Evolutionary conservation across 2,113 vertebrate species (phyloP), one percentile per base, ranked within the genome.

Genomic region (Sturnira hondurensis): DNA sequence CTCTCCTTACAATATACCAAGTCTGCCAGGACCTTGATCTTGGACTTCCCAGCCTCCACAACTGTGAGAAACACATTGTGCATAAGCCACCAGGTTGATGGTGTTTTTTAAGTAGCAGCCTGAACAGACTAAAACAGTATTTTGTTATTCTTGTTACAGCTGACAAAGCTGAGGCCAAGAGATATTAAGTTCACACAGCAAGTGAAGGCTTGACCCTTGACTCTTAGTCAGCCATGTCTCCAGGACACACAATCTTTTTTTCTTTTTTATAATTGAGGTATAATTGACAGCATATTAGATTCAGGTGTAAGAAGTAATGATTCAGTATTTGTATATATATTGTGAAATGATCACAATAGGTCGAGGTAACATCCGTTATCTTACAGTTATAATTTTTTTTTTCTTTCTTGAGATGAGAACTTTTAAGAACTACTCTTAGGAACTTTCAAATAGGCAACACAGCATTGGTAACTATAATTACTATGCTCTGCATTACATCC

Each of bases 1-100:
- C 31, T 33, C 63, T n/a, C 24, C 26, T 52, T 13, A 54, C 31
- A 15, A 26, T 19, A 19, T 19, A 4, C 1, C 0, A 7, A 11
- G 12, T 38, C 45, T 36, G 33, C 65, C 22, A 13, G 33, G 2
- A 2, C 16, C 82, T 47, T 36, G 36, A 31, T 5, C 74, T 71
- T 17, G 41, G 33, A 41, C 43, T 20, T 88, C 28, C 28, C 76
- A 24, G 41, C 19, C 47, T 68, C 61, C 31, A 7, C 31, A 56
- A 77, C 0, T 9, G 82, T 77, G 36, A 78, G 71, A 15, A 28
- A 63, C 24, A n/a, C 43, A 4, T 68, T 68, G 91, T 86, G 78
- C 38, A 4, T 78, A 78, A 58, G 61, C 26, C 14, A 5, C 47
- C 20, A 33, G 15, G 16, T 56, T 9, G 24, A 45, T 17, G 38